Conservation (phyloP, 1,140 invertebrate genomes). For the Amyelois transitella region DNA sequence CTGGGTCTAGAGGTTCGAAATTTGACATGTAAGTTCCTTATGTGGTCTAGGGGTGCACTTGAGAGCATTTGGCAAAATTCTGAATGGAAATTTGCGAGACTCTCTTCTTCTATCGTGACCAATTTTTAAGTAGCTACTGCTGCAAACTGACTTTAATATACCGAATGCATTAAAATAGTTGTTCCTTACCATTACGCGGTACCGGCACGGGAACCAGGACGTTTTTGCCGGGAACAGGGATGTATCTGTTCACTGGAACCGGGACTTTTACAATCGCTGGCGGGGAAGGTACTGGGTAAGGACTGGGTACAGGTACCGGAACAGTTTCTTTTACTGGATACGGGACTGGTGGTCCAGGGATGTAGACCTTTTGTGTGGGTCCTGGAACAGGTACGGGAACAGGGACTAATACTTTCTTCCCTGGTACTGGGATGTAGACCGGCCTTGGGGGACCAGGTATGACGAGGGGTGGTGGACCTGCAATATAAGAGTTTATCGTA, state of each 20-base stretch:
- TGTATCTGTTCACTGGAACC: slow-evolving; percentile 20
- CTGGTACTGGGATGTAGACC: slow-evolving; percentile 47
- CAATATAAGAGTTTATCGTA: neutral
- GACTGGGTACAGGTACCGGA: slow-evolving; percentile 28
- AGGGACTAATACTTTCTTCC: slow-evolving; percentile 37
- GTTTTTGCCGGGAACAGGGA: slow-evolving; percentile 26
- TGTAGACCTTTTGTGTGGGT: slow-evolving; percentile 43
- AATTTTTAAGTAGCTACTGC: too few relatives aligned
- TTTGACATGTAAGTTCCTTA: too few relatives aligned
- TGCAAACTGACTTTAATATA: too few relatives aligned
- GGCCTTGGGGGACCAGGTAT: slow-evolving; percentile 50
- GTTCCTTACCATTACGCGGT: slow-evolving; percentile 11
- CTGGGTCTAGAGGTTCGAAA: too few relatives aligned
- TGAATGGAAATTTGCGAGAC: too few relatives aligned
- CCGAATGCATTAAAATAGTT: too few relatives aligned
- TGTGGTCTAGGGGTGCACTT: too few relatives aligned
- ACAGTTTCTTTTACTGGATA: slow-evolving; percentile 34
- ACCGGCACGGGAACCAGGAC: slow-evolving; percentile 40
- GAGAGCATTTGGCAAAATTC: too few relatives aligned
- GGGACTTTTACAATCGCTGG: slow-evolving; percentile 33
- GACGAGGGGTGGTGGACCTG: slow-evolving; percentile 43
- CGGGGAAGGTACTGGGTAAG: slow-evolving; percentile 40
- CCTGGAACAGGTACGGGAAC: slow-evolving; percentile 52
- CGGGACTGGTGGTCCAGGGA: slow-evolving; percentile 29
- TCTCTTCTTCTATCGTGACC: too few relatives aligned